Conservation (phyloP, 2,113 vertebrate genomes). For the Triplophysa rosa region DNA sequence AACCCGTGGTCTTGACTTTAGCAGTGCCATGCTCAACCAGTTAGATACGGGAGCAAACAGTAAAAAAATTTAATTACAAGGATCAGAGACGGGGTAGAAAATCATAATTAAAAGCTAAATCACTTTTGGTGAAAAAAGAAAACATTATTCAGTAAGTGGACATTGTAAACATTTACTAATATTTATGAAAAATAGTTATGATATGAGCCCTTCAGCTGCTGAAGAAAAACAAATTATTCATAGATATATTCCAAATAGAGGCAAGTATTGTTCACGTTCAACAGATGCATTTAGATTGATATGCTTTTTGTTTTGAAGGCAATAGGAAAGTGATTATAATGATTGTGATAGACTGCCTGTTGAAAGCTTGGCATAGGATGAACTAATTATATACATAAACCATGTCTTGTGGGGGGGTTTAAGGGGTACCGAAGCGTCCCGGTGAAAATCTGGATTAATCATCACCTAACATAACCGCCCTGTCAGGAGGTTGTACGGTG, state of each 20-base stretch:
- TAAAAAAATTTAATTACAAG: too few species aligned
- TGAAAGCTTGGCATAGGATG: constrained; percentile 16
- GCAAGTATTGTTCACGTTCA: too few species aligned
- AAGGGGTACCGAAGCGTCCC: background rate
- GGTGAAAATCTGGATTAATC: constrained; percentile 15
- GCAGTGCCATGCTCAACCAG: background rate
- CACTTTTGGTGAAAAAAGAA: too few species aligned
- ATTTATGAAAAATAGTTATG: too few species aligned
- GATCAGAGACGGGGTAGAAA: background rate
- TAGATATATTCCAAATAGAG: too few species aligned
- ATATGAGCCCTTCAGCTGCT: too few species aligned
- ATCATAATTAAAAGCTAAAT: background rate
- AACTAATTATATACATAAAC: constrained; percentile 11
- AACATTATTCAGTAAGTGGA: too few species aligned
- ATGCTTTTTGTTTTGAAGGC: background rate
- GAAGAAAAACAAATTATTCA: too few species aligned
- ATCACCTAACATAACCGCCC: constrained; percentile 14
- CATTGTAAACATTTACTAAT: too few species aligned
- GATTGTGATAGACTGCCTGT: constrained; percentile 16
- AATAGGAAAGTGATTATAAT: background rate
- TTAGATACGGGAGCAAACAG: background rate
- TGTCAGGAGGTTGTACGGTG: constrained; percentile 24
- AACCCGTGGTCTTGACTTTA: too few species aligned
- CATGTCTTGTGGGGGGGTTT: background rate
- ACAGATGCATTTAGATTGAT: background rate